Percentiles rank a stretch among this genome's conserved stretches.
Conservation (phyloP, 2,113 vertebrate genomes). For the Heterocephalus glaber region DNA sequence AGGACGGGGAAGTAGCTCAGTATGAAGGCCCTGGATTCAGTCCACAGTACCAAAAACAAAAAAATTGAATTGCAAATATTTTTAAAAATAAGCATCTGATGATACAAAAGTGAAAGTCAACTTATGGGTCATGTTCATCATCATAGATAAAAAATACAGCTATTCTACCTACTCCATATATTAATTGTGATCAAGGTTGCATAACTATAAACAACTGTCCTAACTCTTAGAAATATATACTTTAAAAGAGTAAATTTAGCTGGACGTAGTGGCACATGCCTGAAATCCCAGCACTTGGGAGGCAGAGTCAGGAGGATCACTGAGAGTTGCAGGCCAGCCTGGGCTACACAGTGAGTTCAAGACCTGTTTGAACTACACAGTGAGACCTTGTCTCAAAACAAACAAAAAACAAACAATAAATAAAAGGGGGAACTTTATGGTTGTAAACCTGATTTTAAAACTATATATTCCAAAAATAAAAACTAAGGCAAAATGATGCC, state of each 20-base stretch:
- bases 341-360: too few relatives aligned
- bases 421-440: background rate
- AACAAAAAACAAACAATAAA: background rate
- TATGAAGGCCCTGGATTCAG: too few relatives aligned
- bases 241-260: background rate
- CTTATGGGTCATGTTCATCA: background rate
- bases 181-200: background rate
- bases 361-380: too few relatives aligned
- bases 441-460: constrained; percentile 27
- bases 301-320: too few relatives aligned
- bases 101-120: background rate
- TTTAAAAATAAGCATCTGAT: background rate
- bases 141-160: background rate
- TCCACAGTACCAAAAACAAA: background rate
- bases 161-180: background rate
- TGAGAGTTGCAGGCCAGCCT: too few relatives aligned
- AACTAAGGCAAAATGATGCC: background rate
- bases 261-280: too few relatives aligned
- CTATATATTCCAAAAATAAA: background rate
- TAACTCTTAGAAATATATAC: background rate
- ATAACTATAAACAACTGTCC: background rate
- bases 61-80: background rate
- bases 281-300: too few relatives aligned
- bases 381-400: too few relatives aligned
- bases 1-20: too few relatives aligned